phyloP scores from a whole-genome alignment of 2,888 invertebrate species.

The Panzeria rudis region DNA sequence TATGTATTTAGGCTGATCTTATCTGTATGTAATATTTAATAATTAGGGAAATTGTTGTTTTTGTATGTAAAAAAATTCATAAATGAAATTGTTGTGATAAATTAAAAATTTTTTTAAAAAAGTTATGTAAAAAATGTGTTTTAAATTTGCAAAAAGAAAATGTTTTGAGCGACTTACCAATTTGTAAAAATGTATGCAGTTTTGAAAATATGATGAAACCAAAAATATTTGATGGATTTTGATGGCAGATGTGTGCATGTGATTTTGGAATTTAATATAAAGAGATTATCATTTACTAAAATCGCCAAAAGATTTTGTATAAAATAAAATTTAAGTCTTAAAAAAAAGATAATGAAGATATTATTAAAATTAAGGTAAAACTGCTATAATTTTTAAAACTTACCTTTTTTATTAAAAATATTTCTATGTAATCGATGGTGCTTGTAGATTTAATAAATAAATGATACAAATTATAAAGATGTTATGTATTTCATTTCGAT shows the following conservation, averaged over 20 bases:
- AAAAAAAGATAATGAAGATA: not conserved
- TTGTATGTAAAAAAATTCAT: conserved; percentile 7
- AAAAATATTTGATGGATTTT: not conserved
- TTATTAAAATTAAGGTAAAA: not conserved
- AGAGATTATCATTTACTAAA: not conserved
- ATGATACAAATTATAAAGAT: not conserved
- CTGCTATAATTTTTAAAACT: not conserved
- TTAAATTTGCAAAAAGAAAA: not conserved
- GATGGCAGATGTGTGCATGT: not conserved
- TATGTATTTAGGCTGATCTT: not conserved
- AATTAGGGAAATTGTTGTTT: conserved; percentile 13
- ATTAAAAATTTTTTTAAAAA: conserved; percentile 28
- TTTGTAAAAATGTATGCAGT: not conserved
- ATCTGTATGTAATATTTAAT: not conserved
- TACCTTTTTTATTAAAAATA: not conserved
- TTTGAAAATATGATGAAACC: not conserved
- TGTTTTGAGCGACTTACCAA: not conserved
- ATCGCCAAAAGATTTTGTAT: not conserved
- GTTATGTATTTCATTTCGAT: not conserved
- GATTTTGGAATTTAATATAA: not conserved
- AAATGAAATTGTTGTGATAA: conserved; percentile 51
- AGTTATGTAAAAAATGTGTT: not conserved
- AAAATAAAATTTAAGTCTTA: not conserved
- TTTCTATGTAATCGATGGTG: not conserved
- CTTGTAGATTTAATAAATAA: not conserved